phyloP scores from a whole-genome alignment of 2,888 invertebrate genomes.

The Standfussiana lucernea region DNA sequence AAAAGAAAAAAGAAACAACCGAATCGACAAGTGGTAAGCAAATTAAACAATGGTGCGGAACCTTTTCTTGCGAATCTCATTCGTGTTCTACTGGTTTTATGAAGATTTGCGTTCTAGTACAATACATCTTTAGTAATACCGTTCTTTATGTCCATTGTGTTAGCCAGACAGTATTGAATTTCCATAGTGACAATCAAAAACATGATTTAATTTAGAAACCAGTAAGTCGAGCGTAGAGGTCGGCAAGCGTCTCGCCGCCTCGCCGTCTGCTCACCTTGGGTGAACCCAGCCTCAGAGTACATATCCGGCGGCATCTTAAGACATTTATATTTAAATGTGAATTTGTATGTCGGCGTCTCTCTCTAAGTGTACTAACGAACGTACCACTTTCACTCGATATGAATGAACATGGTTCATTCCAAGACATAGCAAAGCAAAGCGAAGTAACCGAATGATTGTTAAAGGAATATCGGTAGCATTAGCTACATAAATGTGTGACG shows the following conservation, averaged over 20 bases:
- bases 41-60: slow-evolving; percentile 47
- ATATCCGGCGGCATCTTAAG: slow-evolving; percentile 77
- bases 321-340: slow-evolving; percentile 75
- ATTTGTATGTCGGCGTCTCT: slow-evolving; percentile 68
- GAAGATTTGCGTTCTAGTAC: slow-evolving; percentile 48
- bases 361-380: slow-evolving; percentile 66
- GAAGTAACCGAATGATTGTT: background rate
- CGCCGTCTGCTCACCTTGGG: slow-evolving; percentile 88
- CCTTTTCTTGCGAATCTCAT: slow-evolving; percentile 46
- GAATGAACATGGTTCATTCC: slow-evolving; percentile 26
- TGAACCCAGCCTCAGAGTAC: slow-evolving; percentile 76
- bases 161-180: slow-evolving; percentile 84
- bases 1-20: background rate
- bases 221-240: slow-evolving; percentile 83
- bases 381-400: slow-evolving; percentile 79
- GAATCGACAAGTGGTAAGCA: slow-evolving; percentile 24
- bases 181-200: slow-evolving; percentile 81
- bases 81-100: slow-evolving; percentile 49
- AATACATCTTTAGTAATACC: slow-evolving; percentile 47
- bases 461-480: background rate
- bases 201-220: slow-evolving; percentile 85
- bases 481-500: slow-evolving; percentile 9
- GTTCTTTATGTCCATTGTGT: slow-evolving; percentile 74
- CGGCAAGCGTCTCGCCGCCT: slow-evolving; percentile 82
- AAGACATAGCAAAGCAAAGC: background rate